Conservation (phyloP, 2,888 invertebrate genomes). For the Orthonevra nobilis region DNA sequence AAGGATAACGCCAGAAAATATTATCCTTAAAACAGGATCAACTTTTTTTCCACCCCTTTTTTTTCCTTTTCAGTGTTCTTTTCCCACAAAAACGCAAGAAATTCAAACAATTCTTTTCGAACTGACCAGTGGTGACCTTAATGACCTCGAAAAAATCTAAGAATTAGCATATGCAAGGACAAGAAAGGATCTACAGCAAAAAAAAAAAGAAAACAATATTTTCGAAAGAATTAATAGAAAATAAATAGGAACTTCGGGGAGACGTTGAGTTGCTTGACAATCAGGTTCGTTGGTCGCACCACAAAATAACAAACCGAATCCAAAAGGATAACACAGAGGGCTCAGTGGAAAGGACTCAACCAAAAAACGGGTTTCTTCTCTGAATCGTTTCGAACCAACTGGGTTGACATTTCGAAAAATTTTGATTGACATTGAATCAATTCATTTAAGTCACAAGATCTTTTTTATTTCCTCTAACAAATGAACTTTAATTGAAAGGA, state of each 20-base stretch:
- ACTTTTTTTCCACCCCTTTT: conserved; percentile 58
- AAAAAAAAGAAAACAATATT: conserved; percentile 5
- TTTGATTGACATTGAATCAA: conserved; percentile 68
- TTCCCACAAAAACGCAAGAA: conserved; percentile 66
- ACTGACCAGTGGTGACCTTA: conserved; percentile 68
- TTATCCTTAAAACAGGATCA: conserved; percentile 64
- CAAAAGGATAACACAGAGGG: conserved; percentile 56
- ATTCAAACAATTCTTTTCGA: conserved; percentile 32
- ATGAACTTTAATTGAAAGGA: conserved; percentile 34
- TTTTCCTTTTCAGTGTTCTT: conserved; percentile 21
- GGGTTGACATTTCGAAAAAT: background rate
- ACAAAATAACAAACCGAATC: conserved; percentile 54
- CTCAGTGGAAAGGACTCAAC: background rate
- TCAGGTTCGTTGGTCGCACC: conserved; percentile 48
- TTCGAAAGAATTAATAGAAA: conserved; percentile 63
- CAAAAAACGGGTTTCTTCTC: conserved; percentile 32
- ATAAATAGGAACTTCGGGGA: conserved; percentile 52
- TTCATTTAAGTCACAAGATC: conserved; percentile 21
- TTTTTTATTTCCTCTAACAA: conserved; percentile 36
- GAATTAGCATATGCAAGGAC: conserved; percentile 45
- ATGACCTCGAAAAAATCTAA: conserved; percentile 61
- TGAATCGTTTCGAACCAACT: too few species aligned
- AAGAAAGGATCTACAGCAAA: too few species aligned
- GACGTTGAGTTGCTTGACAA: conserved; percentile 32
- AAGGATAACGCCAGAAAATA: conserved; percentile 20